A percentile compares a stretch with the other conserved stretches of the same genome.
Conservation (phyloP, 2,888 invertebrate genomes). For the Harpalus rufipes region DNA sequence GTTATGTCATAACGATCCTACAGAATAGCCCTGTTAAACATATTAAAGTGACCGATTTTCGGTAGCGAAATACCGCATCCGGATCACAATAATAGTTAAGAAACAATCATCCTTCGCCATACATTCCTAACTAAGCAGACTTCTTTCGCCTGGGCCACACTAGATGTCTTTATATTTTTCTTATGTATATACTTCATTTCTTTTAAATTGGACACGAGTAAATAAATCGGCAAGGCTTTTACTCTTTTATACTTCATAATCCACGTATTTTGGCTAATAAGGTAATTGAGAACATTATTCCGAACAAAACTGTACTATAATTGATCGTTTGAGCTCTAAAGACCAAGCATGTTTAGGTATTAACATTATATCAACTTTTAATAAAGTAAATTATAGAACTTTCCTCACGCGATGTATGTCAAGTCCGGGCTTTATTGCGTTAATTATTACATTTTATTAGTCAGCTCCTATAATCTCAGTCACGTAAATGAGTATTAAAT, state of each 20-base stretch:
- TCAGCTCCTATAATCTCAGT: slow-evolving; percentile 20
- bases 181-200: no score
- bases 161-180: no score
- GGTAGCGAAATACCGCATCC: no score
- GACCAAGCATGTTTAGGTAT: background rate
- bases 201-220: background rate
- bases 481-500: slow-evolving; percentile 13
- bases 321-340: slow-evolving; percentile 10
- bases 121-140: no score
- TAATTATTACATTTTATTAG: slow-evolving; percentile 45
- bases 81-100: no score
- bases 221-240: background rate
- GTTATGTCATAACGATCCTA: no score
- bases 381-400: slow-evolving; percentile 29
- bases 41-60: no score
- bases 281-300: slow-evolving; percentile 6
- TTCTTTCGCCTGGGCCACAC: no score
- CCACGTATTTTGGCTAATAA: background rate
- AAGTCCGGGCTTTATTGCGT: slow-evolving; percentile 24
- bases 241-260: background rate
- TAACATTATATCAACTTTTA: slow-evolving; percentile 31
- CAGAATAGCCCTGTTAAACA: no score
- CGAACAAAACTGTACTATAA: slow-evolving; percentile 9
- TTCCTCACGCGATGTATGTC: slow-evolving; percentile 33
- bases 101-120: no score